phyloP scores from a whole-genome alignment of 2,888 invertebrate genomes.

The Meganola albula region DNA sequence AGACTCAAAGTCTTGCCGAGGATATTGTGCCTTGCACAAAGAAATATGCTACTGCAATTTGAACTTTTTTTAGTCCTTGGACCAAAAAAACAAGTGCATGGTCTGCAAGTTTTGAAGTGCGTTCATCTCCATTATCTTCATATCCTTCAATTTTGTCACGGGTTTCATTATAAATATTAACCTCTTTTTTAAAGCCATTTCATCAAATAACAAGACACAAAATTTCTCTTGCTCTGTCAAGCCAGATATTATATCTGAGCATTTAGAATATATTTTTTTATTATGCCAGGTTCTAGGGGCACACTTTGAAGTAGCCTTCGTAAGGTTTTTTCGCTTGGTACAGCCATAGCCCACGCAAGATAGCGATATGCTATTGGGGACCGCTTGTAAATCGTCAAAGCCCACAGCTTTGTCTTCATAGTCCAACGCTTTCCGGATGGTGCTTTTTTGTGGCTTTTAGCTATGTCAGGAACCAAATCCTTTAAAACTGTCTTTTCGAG shows the following conservation, averaged over 20 bases:
- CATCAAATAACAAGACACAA: slow-evolving; percentile 18
- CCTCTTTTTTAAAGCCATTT: slow-evolving; percentile 16
- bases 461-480: background rate
- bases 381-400: background rate
- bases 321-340: slow-evolving; percentile 5
- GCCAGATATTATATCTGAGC: slow-evolving; percentile 4
- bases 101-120: slow-evolving; percentile 13
- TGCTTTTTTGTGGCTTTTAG: background rate
- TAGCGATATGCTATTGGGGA: background rate
- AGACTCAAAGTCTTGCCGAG: slow-evolving; percentile 7
- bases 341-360: slow-evolving; percentile 1
- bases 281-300: slow-evolving; percentile 4
- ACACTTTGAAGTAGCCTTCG: slow-evolving; percentile 4
- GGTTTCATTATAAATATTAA: slow-evolving; percentile 8
- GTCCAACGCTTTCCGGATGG: background rate
- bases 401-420: background rate
- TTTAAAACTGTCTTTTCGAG: background rate
- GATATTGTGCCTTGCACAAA: slow-evolving; percentile 20
- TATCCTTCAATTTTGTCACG: slow-evolving; percentile 18
- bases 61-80: slow-evolving; percentile 16
- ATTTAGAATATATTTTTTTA: background rate
- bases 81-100: slow-evolving; percentile 21
- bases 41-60: slow-evolving; percentile 23
- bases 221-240: slow-evolving; percentile 7
- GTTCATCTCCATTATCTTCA: slow-evolving; percentile 10